These are phyloP conservation scores for Rhinatrema bivittatum DNA, from an alignment of 2,797 vertebrate species.

Conservation along the genomic window DNA sequence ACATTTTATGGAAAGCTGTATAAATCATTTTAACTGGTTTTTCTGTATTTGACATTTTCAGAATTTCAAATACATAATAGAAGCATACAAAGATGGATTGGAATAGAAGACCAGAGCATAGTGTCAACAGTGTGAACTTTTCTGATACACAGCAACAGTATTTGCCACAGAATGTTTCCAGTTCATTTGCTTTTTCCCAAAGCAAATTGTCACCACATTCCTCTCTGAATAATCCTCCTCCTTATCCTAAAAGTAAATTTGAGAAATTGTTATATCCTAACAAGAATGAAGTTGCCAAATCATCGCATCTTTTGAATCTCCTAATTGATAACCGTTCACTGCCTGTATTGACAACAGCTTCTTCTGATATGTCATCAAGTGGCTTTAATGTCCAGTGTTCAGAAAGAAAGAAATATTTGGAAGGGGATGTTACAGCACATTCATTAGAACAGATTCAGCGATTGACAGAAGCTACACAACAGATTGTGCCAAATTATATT, in stretches of 20 bases:
- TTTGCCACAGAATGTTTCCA: constrained; percentile 25
- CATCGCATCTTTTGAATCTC: constrained; percentile 1
- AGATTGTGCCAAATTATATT: too few species aligned
- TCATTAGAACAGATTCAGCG: too few species aligned
- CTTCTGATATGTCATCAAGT: not conserved
- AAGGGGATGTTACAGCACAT: too few species aligned
- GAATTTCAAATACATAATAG: constrained; percentile 16
- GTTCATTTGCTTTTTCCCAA: constrained; percentile 10
- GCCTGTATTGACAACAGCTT: too few species aligned
- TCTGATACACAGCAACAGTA: constrained; percentile 14
- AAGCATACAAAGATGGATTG: constrained; percentile 48
- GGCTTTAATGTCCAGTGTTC: too few species aligned
- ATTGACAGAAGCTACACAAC: too few species aligned
- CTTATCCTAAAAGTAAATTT: constrained; percentile 29
- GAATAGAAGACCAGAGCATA: constrained; percentile 34
- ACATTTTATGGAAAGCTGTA: too few species aligned
- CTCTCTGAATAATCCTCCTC: constrained; percentile 24
- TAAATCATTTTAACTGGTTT: constrained; percentile 8
- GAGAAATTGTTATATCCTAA: constrained; percentile 7
- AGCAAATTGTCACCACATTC: not conserved
- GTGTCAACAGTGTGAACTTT: constrained; percentile 16
- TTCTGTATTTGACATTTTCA: constrained; percentile 20
- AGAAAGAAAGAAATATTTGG: too few species aligned
- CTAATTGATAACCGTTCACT: constrained; percentile 14
- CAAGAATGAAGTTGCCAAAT: constrained; percentile 11